Evolutionary conservation across 2,797 vertebrate genomes (phyloP), one percentile per base, ranked within the genome.

Genomic region (Bovichtus variegatus): DNA sequence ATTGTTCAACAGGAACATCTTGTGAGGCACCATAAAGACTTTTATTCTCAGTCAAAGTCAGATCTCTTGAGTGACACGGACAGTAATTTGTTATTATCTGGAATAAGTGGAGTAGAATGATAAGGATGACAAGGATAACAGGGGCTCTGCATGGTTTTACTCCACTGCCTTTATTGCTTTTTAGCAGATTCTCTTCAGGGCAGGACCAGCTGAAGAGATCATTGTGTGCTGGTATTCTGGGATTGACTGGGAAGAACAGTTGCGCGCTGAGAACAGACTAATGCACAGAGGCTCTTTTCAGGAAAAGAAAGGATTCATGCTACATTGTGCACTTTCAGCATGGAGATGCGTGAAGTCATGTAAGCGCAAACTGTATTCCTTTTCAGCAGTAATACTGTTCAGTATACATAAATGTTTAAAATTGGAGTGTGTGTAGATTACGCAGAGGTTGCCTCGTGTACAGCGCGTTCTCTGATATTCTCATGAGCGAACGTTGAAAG

Each of bases 71-170:
- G 81, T 94, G 95, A 91, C 93, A 89, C 40, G 12, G 53, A 44
- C 60, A 58, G 88, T 91, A 84, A 94, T 95, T 91, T 92, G 84
- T 88, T 88, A 93, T 94, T 95, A 90, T 95, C 80, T 79, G 34
- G 59, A 89, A 80, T 88, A 94, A 93, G 93, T 94, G 89, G 93
- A 89, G 90, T 94, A 87, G 94, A 95, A 95, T 82, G 82, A 91
- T 81, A 78, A 83, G 83, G 84, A 87, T 76, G 85, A 84, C 82
- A 75, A 81, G 67, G 79, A 84, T 74, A 87, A 79, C 79, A 82
- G 60, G 58, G 53, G 41, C 71, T 41, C 21, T 43, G 38, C n/a
- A 1, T 72, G 75, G 78, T 81, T 87, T 79, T 80, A 78, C 74
- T 65, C n/a, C 29, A 19, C 46, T 59, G 67, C 74, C 74, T 83